Evolutionary conservation across 2,888 invertebrate species (phyloP), one percentile per base, ranked within the genome.

Genomic region (Lissonota sp.): DNA sequence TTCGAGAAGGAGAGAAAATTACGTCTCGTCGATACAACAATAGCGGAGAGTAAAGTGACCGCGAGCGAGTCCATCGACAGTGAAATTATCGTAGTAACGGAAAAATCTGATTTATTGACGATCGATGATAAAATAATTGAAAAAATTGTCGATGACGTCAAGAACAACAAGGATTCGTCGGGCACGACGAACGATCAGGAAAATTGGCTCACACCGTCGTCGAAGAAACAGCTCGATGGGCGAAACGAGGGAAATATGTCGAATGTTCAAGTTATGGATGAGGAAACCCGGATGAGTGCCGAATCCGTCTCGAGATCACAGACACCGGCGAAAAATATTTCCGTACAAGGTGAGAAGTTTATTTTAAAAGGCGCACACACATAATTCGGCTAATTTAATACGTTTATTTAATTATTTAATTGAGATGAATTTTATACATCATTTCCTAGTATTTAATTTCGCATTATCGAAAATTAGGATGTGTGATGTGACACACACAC

Each of bases 231-330:
- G 42, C 70, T 87, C 3, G 80, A 83, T n/a, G 89, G 88, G 40
- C 88, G 87, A 64, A 85, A 83, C 37, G 90, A 90, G 76, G 85
- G 85, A 49, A 81, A 79, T 12, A 87, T 92, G n/a, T 91, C 91
- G 10, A 89, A 91, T 1, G 90, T 93, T 1, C 93, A 93, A 81
- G 93, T 93, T 37, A 93, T 94, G 79, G 94, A 94, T 79, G 94
- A 94, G 84, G 94, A 94, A 84, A 94, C 94, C 0, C 88, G 94
- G 79, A 94, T 94, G 94, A 94, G 94, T 84, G 93, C 93, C 1
- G 92, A 92, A 75, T 92, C 91, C 3, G 85, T 88, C 10, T 92
- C 92, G 7, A 88, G 92, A 76, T 92, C 92, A 8, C 93, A 93
- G 79, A 92, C 92, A 37, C 92, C 92, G 10, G 92, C 92, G 8